These are phyloP conservation scores for Pica pica DNA, from an alignment of 2,113 vertebrate species.

Conservation along the genomic window DNA sequence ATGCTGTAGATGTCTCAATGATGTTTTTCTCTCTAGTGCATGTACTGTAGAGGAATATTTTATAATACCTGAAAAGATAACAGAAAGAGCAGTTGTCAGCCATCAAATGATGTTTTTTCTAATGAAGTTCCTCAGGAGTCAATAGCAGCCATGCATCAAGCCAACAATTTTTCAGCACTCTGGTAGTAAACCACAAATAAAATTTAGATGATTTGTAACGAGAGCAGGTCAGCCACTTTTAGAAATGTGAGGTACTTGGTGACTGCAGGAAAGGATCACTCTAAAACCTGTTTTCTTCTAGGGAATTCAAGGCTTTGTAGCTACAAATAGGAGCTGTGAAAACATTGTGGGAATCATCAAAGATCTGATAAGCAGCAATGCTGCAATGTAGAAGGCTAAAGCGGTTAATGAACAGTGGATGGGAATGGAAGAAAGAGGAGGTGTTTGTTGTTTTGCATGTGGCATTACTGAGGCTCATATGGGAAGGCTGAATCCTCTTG, in stretches of 20 bases:
- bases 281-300: not conserved
- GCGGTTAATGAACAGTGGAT: not conserved
- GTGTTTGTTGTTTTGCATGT: not conserved
- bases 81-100: not conserved
- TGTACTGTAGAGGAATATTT: not conserved
- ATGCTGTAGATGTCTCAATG: not conserved
- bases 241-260: not conserved
- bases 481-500: not conserved
- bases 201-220: not conserved
- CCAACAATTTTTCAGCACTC: not conserved
- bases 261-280: not conserved
- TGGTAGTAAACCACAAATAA: not conserved
- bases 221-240: not conserved
- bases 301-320: not conserved
- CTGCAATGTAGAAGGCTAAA: not conserved
- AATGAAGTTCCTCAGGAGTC: not conserved
- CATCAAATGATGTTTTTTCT: not conserved
- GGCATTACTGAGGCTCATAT: not conserved
- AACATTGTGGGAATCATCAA: not conserved
- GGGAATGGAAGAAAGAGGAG: not conserved
- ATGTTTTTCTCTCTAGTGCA: not conserved
- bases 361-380: not conserved
- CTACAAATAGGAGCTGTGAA: not conserved
- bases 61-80: not conserved
- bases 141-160: not conserved